Evolutionary conservation across 2,888 invertebrate genomes (phyloP).

Genomic region (Lycia hirtaria): DNA sequence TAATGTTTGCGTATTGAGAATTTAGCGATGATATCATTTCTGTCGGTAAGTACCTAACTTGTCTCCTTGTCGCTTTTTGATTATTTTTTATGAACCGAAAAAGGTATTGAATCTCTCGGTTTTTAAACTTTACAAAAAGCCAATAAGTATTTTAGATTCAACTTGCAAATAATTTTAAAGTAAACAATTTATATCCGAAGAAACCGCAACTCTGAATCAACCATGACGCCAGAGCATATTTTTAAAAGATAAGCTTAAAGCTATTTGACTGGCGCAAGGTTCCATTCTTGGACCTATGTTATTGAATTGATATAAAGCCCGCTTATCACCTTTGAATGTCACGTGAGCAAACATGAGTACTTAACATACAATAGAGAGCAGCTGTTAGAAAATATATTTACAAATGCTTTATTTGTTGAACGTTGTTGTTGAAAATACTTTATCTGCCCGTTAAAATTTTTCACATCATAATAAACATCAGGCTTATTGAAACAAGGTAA

Average conservation of each 20-base stretch:
- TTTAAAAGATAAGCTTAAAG: slow-evolving; percentile 20
- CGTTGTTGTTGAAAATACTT: neutral
- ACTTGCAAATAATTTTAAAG: neutral
- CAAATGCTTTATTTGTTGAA: neutral
- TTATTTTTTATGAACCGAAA: neutral
- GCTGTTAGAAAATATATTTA: neutral
- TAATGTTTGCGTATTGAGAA: neutral
- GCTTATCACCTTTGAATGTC: neutral
- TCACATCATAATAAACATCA: neutral
- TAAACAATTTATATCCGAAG: neutral
- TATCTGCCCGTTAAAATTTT: neutral
- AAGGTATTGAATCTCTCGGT: neutral
- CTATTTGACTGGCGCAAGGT: slow-evolving; percentile 15
- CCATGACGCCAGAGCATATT: slow-evolving; percentile 4
- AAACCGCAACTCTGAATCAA: slow-evolving; percentile 21
- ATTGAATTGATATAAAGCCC: slow-evolving; percentile 11
- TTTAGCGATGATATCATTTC: neutral
- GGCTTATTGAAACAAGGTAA: neutral
- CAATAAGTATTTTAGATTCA: neutral
- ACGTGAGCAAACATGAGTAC: neutral
- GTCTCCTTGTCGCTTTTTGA: neutral
- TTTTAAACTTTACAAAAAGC: neutral
- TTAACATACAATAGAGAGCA: no score
- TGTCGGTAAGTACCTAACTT: neutral
- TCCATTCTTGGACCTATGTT: slow-evolving; percentile 22